phyloP scores from a whole-genome alignment of 2,888 invertebrate species.

The Dynastes hyllus region DNA sequence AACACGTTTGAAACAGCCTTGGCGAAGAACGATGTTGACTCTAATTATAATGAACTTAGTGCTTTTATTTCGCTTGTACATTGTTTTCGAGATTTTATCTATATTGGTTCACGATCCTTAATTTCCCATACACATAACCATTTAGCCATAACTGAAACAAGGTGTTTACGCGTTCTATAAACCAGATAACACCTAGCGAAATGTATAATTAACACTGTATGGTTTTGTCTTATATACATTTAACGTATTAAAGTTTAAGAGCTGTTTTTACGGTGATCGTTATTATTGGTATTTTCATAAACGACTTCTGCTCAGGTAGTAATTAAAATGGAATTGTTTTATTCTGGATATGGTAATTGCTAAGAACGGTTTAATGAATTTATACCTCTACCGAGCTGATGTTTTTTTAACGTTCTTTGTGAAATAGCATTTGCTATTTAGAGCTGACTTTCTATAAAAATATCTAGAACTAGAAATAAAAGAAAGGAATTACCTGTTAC shows the following conservation, averaged over 20 bases:
- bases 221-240: constrained; percentile 25
- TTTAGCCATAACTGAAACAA: constrained; percentile 49
- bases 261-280: constrained; percentile 3
- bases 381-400: too few relatives aligned
- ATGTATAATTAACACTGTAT: constrained; percentile 38
- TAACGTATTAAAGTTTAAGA: constrained; percentile 34
- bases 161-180: constrained; percentile 51
- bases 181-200: constrained; percentile 46
- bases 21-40: constrained; percentile 41
- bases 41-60: constrained; percentile 58
- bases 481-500: too few relatives aligned
- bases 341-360: constrained; percentile 10
- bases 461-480: too few relatives aligned
- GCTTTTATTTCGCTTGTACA: constrained; percentile 59
- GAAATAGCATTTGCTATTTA: too few relatives aligned
- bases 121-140: constrained; percentile 55
- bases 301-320: not conserved
- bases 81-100: constrained; percentile 57
- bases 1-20: constrained; percentile 16
- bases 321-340: not conserved
- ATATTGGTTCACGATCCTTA: constrained; percentile 54
- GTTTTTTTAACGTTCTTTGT: too few relatives aligned
- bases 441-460: too few relatives aligned
- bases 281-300: constrained; percentile 16
- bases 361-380: not conserved